Percentiles rank a stretch among this genome's conserved stretches.
phyloP scores from a whole-genome alignment of 2,888 invertebrate genomes.

The Pyrocoelia pectoralis region DNA sequence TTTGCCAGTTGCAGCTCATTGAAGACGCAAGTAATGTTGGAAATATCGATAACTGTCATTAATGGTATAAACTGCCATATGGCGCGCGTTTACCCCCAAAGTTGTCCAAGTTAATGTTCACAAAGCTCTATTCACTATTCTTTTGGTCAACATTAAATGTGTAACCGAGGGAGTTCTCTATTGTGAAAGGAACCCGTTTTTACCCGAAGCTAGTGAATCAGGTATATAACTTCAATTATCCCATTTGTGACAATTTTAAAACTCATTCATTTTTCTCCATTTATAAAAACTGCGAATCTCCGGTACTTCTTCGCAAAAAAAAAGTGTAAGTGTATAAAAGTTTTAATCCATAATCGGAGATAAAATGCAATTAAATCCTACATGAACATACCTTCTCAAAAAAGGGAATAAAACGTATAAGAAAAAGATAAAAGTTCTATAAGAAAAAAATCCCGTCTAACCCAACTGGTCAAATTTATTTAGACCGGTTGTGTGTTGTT shows the following conservation, averaged over 20 bases:
- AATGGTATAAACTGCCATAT: slow-evolving; percentile 37
- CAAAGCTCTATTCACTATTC: slow-evolving; percentile 18
- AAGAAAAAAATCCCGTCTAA: slow-evolving; percentile 39
- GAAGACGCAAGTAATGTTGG: background rate
- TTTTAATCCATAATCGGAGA: background rate
- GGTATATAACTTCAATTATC: slow-evolving; percentile 20
- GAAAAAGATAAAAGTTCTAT: slow-evolving; percentile 24
- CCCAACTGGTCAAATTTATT: slow-evolving; percentile 42
- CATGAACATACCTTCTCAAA: background rate
- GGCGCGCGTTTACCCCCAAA: slow-evolving; percentile 27
- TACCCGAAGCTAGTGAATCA: slow-evolving; percentile 9
- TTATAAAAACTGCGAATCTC: too few species aligned
- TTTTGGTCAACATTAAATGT: slow-evolving; percentile 36
- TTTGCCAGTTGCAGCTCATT: too few species aligned
- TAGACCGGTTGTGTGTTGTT: slow-evolving; percentile 41
- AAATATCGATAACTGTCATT: slow-evolving; percentile 38
- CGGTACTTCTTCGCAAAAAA: too few species aligned
- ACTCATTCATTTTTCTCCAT: background rate
- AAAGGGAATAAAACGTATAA: slow-evolving; percentile 7
- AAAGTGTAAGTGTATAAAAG: too few species aligned
- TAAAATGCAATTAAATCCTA: background rate
- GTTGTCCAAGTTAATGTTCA: background rate
- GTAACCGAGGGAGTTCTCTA: slow-evolving; percentile 44
- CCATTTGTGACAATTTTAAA: slow-evolving; percentile 10
- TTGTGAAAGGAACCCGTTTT: slow-evolving; percentile 37